Percentiles rank a stretch among this genome's conserved stretches.
These are phyloP conservation scores for Gorsachius goisagi DNA, from an alignment of 2,113 vertebrate species.

Conservation along the genomic window DNA sequence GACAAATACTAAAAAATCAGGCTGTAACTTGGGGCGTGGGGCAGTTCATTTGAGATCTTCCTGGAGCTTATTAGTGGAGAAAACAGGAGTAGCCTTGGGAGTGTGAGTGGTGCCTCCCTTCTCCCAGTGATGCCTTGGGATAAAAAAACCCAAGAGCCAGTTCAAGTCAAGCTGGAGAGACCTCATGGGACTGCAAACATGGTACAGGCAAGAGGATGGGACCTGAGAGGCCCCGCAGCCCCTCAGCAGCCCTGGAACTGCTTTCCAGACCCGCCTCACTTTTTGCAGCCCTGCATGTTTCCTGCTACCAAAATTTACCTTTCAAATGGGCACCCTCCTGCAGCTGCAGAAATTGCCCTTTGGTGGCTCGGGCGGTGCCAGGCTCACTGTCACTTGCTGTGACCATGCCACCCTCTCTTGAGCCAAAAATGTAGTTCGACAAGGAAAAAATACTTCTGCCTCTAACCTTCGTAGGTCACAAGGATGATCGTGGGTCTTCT, in stretches of 20 bases:
- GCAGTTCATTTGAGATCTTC: not conserved
- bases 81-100: not conserved
- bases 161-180: not conserved
- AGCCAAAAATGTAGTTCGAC: not conserved
- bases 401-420: not conserved
- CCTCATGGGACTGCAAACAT: rapidly evolving
- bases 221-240: not conserved
- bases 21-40: not conserved
- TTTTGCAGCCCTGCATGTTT: not conserved
- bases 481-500: not conserved
- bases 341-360: not conserved
- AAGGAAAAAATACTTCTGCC: not conserved
- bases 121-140: not conserved
- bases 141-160: too few species aligned
- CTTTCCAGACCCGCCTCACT: not conserved
- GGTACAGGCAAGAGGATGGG: not conserved
- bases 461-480: not conserved
- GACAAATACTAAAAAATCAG: not conserved
- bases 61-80: not conserved
- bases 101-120: not conserved
- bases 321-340: not conserved
- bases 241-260: not conserved
- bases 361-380: not conserved
- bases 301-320: not conserved
- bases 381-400: rapidly evolving